Evolutionary conservation across 1,140 invertebrate species (phyloP).

Genomic region (Eupristina koningsbergeri): DNA sequence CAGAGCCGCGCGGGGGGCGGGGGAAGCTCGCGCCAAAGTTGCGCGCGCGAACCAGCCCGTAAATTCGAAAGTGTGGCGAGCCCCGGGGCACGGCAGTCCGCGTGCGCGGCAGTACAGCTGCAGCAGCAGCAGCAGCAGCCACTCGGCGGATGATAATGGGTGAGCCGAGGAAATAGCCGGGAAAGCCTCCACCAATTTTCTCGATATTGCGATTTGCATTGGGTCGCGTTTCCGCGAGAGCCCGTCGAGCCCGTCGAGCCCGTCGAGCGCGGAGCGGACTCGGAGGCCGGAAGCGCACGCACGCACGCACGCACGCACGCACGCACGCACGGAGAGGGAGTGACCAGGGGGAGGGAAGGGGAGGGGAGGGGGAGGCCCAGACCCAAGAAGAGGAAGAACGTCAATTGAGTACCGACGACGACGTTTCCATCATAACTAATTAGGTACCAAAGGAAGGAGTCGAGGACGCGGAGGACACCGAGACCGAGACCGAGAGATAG

Average conservation of each 20-base stretch:
- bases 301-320: no score
- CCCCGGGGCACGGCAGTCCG: background rate
- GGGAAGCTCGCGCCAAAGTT: background rate
- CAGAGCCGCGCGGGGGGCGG: background rate
- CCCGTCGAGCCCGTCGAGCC: no score
- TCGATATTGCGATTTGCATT: background rate
- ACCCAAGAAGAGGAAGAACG: constrained; percentile 12
- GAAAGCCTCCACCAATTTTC: background rate
- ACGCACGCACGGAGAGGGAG: no score
- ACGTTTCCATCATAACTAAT: constrained; percentile 24
- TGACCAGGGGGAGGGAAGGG: background rate
- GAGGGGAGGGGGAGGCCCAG: background rate
- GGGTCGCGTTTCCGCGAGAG: background rate
- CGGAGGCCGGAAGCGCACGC: constrained; percentile 31
- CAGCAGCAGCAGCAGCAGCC: background rate
- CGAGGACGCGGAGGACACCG: no score
- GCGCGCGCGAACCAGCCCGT: background rate
- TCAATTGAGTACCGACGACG: background rate
- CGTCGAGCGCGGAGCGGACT: no score
- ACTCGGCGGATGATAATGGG: background rate
- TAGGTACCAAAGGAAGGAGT: constrained; percentile 13
- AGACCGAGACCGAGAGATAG: no score
- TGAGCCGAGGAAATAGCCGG: background rate
- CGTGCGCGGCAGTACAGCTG: no score
- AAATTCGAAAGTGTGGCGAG: background rate